Base-by-base conservation (phyloP, 2,113 vertebrate genomes). In the Acanthochromis polyacanthus region DNA sequence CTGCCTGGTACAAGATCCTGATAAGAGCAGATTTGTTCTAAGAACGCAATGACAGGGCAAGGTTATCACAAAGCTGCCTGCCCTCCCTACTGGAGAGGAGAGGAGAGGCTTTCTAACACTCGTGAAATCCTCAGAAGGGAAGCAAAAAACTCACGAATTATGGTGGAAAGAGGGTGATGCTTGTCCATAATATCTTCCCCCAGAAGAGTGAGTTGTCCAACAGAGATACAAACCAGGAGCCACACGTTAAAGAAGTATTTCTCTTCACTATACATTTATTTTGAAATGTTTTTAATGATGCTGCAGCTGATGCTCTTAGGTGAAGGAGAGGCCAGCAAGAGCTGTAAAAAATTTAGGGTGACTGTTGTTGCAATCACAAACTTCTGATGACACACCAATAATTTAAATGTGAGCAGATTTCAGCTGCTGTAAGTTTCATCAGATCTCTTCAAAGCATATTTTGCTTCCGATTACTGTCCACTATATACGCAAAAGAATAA, bases 1-100 rank as follows among this genome's bases (percentile, higher is more conserved):
- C 90, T 67, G 86, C 84, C 85, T 83, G 83, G 88, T 91, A 92
- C 90, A 94, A 93, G 93, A 93, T 90, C 87, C 89, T 62, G 94
- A 94, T 94, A 93, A 94, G 90, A 88, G 84, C 88, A 91, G 89
- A 93, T 92, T 94, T 94, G 92, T 94, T 94, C 92, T 92, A 89
- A 91, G 90, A 86, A 91, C n/a, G 90, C 92, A 94, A 92, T 92
- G 94, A 91, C 94, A 90, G 93, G 91, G 89, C 90, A 93, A 94
- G 93, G 92, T 94, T 93, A 93, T 93, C 91, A 84, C 88, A 91
- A 88, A 86, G 82, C 84, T 51, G 71, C 83, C 79, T 82, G 78
- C 51, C 83, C 79, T 76, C 71, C 78, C 80, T 40, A 36, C 71
- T 70, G 73, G 58, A 67, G 30, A 55, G 67, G 32, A 53, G 67